Evolutionary conservation across 2,888 invertebrate genomes (phyloP).

Genomic region (Epinotia brunnichana): DNA sequence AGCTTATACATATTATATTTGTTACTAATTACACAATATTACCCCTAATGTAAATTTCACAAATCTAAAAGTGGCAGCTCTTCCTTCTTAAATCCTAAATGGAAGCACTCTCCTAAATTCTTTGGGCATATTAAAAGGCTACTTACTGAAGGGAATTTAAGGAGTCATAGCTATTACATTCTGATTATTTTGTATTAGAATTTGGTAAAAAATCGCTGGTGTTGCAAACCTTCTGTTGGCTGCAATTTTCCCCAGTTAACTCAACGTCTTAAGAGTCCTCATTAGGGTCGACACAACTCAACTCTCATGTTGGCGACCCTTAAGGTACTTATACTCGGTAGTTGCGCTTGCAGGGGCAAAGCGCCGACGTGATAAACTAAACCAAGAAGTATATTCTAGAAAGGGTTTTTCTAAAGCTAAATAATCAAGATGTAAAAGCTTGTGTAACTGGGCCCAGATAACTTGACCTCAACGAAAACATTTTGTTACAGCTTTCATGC

Average conservation of each 20-base stretch:
- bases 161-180: not conserved
- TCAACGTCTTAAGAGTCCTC: too few species aligned
- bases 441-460: not conserved
- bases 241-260: not conserved
- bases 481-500: constrained; percentile 95
- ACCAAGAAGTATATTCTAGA: not conserved
- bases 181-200: not conserved
- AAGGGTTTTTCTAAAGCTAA: not conserved
- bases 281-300: too few species aligned
- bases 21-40: constrained; percentile 20
- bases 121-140: not conserved
- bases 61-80: not conserved
- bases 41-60: constrained; percentile 1
- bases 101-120: not conserved
- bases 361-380: not conserved
- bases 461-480: constrained; percentile 43
- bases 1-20: constrained; percentile 27
- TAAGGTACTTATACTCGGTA: too few species aligned
- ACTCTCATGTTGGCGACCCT: too few species aligned
- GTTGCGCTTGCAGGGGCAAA: not conserved
- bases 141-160: not conserved
- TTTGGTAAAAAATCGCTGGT: not conserved
- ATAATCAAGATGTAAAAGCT: not conserved
- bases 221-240: too few species aligned
- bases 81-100: constrained; percentile 4